Evolutionary conservation across 2,888 invertebrate species (phyloP), one percentile per base, ranked within the genome.

Genomic region (Pheosia tremula): DNA sequence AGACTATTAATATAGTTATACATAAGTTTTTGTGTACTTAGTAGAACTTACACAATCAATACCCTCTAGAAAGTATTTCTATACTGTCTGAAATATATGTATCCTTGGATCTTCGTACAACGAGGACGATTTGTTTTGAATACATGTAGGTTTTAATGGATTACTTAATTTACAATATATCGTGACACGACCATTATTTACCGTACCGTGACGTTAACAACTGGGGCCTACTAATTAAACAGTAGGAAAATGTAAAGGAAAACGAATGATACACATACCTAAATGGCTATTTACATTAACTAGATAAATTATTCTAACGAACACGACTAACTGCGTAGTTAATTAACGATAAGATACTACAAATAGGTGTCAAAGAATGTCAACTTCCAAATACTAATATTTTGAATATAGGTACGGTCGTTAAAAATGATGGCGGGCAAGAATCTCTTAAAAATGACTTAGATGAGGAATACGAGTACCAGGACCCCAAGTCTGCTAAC

Each of bases 71-170:
- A 24, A 24, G 24, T 24, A 24, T 24, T 24, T 1, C 24, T 24
- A 24, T 24, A 24, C 24, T 24, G 24, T 24, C 24, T 24, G 24
- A 24, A 24, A 24, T 24, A 24, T 24, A 24, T 2, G 24, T 0
- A 24, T 24, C 24, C 2, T 24, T 2, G 24, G 24, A 24, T 24
- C 24, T 24, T 24, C 24, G 24, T 24, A 24, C 24, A 24, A 24
- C 24, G 24, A 24, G 24, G 24, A 24, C 24, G 24, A 24, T 24
- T 24, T 24, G 24, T 24, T 24, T 24, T 24, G 24, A 24, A 24
- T 24, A 24, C 2, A 67, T 67, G 68, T 63, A 63, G 63, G 66
- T 65, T 67, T 61, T 67, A 66, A 68, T 64, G 56, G 55, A 65
- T 66, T 66, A 64, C 62, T 64, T 66, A 63, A 36, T 64, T 24